Percentiles rank a stretch among this genome's conserved stretches.
phyloP scores from a whole-genome alignment of 1,140 invertebrate species.

The Lepidurus arcticus region DNA sequence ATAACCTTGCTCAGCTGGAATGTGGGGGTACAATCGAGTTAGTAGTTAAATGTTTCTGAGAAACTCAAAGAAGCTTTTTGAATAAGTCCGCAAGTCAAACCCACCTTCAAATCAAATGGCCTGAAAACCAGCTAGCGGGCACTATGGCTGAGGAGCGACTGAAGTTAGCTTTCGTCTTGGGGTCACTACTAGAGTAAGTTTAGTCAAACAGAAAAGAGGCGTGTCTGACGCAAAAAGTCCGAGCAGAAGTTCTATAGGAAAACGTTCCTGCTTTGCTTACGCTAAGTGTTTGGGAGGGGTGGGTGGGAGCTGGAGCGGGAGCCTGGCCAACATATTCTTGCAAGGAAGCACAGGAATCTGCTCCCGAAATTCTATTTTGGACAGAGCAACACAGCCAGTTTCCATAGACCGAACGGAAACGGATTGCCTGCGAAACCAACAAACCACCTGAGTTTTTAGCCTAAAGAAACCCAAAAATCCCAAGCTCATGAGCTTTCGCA shows the following conservation, averaged over 20 bases:
- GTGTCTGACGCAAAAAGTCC: constrained; percentile 18
- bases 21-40: not conserved
- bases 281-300: not conserved
- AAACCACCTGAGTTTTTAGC: constrained; percentile 4
- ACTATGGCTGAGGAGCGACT: constrained; percentile 20
- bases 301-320: not conserved
- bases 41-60: not conserved
- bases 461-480: not conserved
- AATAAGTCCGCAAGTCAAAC: constrained; percentile 7
- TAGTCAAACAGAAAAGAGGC: constrained; percentile 18
- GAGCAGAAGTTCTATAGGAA: constrained; percentile 10
- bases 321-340: not conserved
- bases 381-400: not conserved
- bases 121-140: not conserved
- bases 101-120: not conserved
- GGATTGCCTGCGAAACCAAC: not conserved
- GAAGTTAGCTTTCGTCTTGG: constrained; percentile 17
- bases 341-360: constrained; percentile 18
- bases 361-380: constrained; percentile 9
- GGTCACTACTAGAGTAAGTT: constrained; percentile 15
- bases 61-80: not conserved
- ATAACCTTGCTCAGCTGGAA: not conserved
- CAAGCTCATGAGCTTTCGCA: no score
- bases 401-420: constrained; percentile 13
- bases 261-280: constrained; percentile 7